Evolutionary conservation across 2,888 invertebrate genomes (phyloP), one percentile per base, ranked within the genome.

Genomic region (Scrobipalpa atriplicella): DNA sequence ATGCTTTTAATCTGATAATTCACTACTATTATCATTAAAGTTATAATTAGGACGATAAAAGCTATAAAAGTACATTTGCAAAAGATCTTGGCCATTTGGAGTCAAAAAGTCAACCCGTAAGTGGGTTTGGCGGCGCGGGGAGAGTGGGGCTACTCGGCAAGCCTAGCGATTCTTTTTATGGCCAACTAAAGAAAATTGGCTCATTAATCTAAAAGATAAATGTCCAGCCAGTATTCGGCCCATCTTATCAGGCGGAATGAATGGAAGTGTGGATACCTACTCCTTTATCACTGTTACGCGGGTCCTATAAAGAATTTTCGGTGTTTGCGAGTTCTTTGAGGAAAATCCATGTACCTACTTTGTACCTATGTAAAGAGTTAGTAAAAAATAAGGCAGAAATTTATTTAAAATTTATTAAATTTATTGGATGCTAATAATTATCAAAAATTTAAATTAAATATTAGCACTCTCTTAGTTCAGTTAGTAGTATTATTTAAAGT

Each of bases 121-220:
- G 83, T 84, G 83, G 82, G 76, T 79, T 75, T 77, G 81, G 78
- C 81, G 82, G 80, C 81, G 82, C 80, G 78, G n/a, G 16, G 47
- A n/a, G 1, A 16, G 6, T 16, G 47, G 47, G 47, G 47, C 8
- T n/a, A 16, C 16, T 77, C 83, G 85, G 85, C 82, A 87, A 82
- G 80, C 81, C 86, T 86, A 88, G 87, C 87, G 86, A 89, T 87
- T 90, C 90, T 90, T 92, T 92, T 92, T 92, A 92, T 92, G 85
- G 91, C 88, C 90, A 89, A 90, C 92, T 90, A 92, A 68, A 92
- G 92, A 92, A 92, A 92, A 92, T 92, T 92, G 92, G 90, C 89
- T 91, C 92, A 92, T 92, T 92, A 92, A 91, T 92, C 92, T 92
- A 88, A 79, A 89, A 92, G 92, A 92, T 92, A 92, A 88, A 92